Base-by-base conservation (phyloP, 2,113 vertebrate genomes). In the Craseonycteris thonglongyai region DNA sequence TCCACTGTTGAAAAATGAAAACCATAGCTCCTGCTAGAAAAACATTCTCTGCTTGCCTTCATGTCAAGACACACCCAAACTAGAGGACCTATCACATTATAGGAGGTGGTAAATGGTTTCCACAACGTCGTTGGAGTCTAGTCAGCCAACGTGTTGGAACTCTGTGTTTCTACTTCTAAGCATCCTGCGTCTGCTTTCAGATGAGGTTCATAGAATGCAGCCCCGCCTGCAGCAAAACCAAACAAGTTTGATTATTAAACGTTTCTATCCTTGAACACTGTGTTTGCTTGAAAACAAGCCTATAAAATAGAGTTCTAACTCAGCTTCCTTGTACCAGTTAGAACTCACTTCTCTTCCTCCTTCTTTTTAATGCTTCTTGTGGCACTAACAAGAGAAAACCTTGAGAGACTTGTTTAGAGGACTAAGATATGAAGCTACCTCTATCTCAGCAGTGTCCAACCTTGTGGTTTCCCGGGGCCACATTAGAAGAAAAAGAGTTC, bases 311-410 rank as follows among this genome's bases (percentile, higher is more conserved):
- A 42, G 30, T 74, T 58, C 33, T 40, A 71, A 30, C 21, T 10
- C 22, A n/a, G 38, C 19, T 90, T 40, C 58, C 35, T n/a, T 3
- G 6, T 28, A 16, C 54, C 11, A 18, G 16, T 28, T 51, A 24
- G 21, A 83, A 71, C 2, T 21, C 18, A 47, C 7, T 5, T 58
- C 30, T 16, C 10, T 51, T 79, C 72, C 8, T 18, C 40, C 10
- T 26, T 66, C 6, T 9, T 11, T 9, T 22, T 10, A 1, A 2
- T 3, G 2, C 3, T 26, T 42, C 45, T 54, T 51, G 4, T 6
- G 8, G 7, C 26, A 26, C 9, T 72, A 11, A 47, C 30, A 59
- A n/a, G n/a, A n/a, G n/a, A n/a, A 14, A 76, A 11, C 63, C 26
- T 2, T 24, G 13, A 33, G 71, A 92, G 42, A 26, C 47, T 42